Percentiles rank a stretch among this genome's conserved stretches.
Conservation (phyloP, 1,140 invertebrate species). For the Heliconius melpomene region DNA sequence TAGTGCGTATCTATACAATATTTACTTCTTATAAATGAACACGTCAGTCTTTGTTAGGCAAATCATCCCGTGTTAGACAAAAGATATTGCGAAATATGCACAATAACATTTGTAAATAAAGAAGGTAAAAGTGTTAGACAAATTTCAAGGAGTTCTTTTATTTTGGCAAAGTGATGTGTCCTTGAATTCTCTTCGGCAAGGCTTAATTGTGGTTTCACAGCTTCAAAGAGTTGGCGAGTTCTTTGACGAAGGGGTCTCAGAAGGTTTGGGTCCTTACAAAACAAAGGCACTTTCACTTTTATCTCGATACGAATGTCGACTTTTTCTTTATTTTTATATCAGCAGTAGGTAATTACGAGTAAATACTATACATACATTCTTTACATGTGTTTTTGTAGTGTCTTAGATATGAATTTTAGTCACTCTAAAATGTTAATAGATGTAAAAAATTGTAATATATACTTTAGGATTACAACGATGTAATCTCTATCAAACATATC, state of each 20-base stretch:
- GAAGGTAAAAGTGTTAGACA: slow-evolving; percentile 63
- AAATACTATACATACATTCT: neutral
- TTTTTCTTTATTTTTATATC: neutral
- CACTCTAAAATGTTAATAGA: too few species aligned
- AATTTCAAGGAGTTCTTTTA: slow-evolving; percentile 61
- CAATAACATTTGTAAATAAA: slow-evolving; percentile 53
- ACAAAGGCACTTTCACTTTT: slow-evolving; percentile 69
- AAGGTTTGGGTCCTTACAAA: slow-evolving; percentile 46
- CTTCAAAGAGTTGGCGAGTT: slow-evolving; percentile 72
- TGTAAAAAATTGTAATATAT: neutral
- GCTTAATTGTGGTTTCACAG: slow-evolving; percentile 74
- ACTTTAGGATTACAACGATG: slow-evolving; percentile 22
- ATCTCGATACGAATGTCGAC: slow-evolving; percentile 19
- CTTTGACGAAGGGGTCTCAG: slow-evolving; percentile 53
- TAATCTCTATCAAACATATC: slow-evolving; percentile 31
- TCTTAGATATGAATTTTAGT: too few species aligned
- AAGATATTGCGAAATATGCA: slow-evolving; percentile 43
- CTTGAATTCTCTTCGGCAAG: slow-evolving; percentile 72
- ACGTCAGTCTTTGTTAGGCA: neutral
- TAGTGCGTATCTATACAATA: neutral
- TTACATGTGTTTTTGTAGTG: neutral
- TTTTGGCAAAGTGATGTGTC: slow-evolving; percentile 62
- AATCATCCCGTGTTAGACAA: slow-evolving; percentile 37
- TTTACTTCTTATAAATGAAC: neutral
- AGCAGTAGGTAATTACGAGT: neutral